These are phyloP conservation scores for Sebastes schlegelii DNA, from an alignment of 2,113 vertebrate species.

Conservation along the genomic window DNA sequence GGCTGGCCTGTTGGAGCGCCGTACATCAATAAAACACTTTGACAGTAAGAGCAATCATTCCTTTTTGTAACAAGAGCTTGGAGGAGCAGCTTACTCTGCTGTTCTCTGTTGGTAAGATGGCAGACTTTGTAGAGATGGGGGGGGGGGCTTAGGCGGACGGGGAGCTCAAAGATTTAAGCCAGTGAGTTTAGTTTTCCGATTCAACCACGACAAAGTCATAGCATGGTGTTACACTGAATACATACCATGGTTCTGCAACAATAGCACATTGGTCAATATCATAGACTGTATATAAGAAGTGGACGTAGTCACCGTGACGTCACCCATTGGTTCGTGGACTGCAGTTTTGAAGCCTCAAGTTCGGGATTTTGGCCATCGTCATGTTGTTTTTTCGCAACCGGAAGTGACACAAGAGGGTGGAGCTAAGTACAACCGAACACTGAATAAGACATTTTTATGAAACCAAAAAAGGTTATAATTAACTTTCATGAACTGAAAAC, in stretches of 20 bases:
- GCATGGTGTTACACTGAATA: neutral
- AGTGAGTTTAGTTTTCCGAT: neutral
- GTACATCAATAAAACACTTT: constrained; percentile 71
- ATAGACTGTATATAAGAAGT: too few relatives aligned
- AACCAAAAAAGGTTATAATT: too few relatives aligned
- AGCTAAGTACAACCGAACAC: too few relatives aligned
- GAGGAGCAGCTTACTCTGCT: constrained; percentile 41
- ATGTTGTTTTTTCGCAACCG: too few relatives aligned
- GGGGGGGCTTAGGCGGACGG: too few relatives aligned
- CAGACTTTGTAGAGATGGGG: neutral
- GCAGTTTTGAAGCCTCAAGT: too few relatives aligned
- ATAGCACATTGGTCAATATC: neutral
- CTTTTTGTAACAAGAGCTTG: constrained; percentile 57
- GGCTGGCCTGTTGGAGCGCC: constrained; percentile 46
- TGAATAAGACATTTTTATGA: too few relatives aligned
- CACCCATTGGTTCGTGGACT: too few relatives aligned
- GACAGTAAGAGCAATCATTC: constrained; percentile 60
- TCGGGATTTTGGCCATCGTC: too few relatives aligned
- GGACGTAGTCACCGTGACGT: too few relatives aligned
- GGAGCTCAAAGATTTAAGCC: constrained; percentile 8
- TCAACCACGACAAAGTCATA: neutral
- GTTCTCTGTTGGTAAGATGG: constrained; percentile 25
- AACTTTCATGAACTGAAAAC: too few relatives aligned
- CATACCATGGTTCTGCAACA: neutral
- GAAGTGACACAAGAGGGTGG: too few relatives aligned